Evolutionary conservation across 1,140 invertebrate species (phyloP).

Genomic region (Pseudomyrmex gracilis): DNA sequence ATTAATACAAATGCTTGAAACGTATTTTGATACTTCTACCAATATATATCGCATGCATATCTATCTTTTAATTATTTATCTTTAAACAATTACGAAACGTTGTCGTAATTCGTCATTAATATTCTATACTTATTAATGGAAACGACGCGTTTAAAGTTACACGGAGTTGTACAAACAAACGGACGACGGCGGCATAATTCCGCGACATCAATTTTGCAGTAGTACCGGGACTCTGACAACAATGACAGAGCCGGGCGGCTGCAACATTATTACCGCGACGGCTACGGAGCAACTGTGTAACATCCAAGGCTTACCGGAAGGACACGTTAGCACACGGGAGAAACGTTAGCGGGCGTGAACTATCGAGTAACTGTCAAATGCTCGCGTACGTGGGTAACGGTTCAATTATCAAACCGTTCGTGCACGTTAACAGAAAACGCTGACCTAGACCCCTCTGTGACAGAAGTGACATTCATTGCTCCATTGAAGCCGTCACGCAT

Average conservation of each 20-base stretch:
- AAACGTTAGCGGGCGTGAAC: slow-evolving; percentile 65
- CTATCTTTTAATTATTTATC: not conserved
- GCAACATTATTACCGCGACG: slow-evolving; percentile 53
- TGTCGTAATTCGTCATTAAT: not conserved
- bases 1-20: not conserved
- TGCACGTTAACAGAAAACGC: slow-evolving; percentile 53
- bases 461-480: slow-evolving; percentile 44
- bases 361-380: slow-evolving; percentile 72
- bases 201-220: slow-evolving; percentile 50
- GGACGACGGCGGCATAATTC: slow-evolving; percentile 31
- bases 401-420: slow-evolving; percentile 67
- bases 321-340: not conserved
- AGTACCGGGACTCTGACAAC: slow-evolving; percentile 55
- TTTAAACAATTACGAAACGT: not conserved
- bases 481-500: slow-evolving; percentile 36
- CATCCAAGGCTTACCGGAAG: slow-evolving; percentile 56
- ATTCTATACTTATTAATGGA: not conserved
- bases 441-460: slow-evolving; percentile 67
- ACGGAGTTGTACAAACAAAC: slow-evolving; percentile 43
- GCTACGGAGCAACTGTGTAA: slow-evolving; percentile 41
- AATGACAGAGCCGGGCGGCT: slow-evolving; percentile 53
- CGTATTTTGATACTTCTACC: too few relatives aligned
- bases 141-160: slow-evolving; percentile 14
- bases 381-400: slow-evolving; percentile 54
- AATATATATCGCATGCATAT: too few relatives aligned